These are phyloP conservation scores for Drosophila ironensis DNA, from an alignment of 1,140 invertebrate species.

Conservation along the genomic window DNA sequence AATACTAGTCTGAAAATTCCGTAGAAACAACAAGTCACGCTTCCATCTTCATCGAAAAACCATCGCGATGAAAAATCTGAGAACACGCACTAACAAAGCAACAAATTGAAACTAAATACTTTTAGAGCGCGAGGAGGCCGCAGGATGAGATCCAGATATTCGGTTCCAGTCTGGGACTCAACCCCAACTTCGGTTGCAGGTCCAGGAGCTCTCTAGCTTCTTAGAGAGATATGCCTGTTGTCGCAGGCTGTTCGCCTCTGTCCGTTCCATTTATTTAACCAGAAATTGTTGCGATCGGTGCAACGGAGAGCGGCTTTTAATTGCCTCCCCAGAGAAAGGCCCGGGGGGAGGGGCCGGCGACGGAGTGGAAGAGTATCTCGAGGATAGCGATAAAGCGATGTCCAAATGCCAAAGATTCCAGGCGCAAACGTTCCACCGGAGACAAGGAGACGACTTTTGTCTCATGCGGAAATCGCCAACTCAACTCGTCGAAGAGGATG, in stretches of 20 bases:
- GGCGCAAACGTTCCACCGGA: slow-evolving; percentile 48
- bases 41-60: slow-evolving; percentile 17
- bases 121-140: slow-evolving; percentile 41
- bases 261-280: slow-evolving; percentile 73
- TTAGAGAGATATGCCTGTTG: slow-evolving; percentile 36
- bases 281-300: slow-evolving; percentile 77
- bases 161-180: slow-evolving; percentile 18
- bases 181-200: not conserved
- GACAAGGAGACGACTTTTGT: slow-evolving; percentile 70
- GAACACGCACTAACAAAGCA: slow-evolving; percentile 78
- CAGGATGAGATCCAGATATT: slow-evolving; percentile 49
- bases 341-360: not conserved
- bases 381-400: slow-evolving; percentile 52
- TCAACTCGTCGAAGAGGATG: not conserved
- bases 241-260: slow-evolving; percentile 58
- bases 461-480: slow-evolving; percentile 63
- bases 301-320: slow-evolving; percentile 67
- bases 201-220: slow-evolving; percentile 52
- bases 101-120: slow-evolving; percentile 81
- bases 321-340: slow-evolving; percentile 42
- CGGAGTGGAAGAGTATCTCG: slow-evolving; percentile 12
- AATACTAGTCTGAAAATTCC: not conserved
- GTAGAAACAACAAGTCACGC: slow-evolving; percentile 5
- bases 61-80: slow-evolving; percentile 62
- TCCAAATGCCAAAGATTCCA: slow-evolving; percentile 70